Base-by-base conservation (phyloP, 2,888 invertebrate genomes). In the Calliphora vomitoria region DNA sequence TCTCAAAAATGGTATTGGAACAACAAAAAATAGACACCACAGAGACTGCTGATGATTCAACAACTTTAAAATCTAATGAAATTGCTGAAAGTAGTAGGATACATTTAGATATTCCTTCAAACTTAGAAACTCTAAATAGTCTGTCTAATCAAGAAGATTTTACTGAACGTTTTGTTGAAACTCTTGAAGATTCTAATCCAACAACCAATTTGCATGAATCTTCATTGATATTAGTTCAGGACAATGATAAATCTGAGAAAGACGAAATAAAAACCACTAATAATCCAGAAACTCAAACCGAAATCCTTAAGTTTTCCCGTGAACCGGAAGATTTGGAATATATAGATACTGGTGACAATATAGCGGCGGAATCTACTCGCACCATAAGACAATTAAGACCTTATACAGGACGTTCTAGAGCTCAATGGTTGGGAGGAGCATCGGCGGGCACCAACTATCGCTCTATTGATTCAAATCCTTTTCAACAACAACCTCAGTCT, bases 351-450 rank as follows among this genome's bases (percentile, higher is more conserved):
- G 91, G 90, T 71, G 92, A 91, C 18, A 90, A 88, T 53, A 89
- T 88, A 3, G 88, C 82, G 0, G 92, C 89, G 15, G 93, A 93
- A 82, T 92, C 92, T 0, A 89, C 74, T 18, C 89, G 93, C 60
- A 88, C 90, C 0, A 89, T 93, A 38, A 91, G 93, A 3, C 94
- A 93, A 87, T 88, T 94, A 3, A 91, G 93, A 1, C 91, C 91
- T 0, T 89, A 87, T 31, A 53, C 13, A 13, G 72, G 85, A 41
- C 55, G 88, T 25, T 72, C 89, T 5, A 83, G 91, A 38, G 91
- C 92, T 90, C 90, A 89, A 69, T 84, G 90, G 86, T 55, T 88
- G 8, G 82, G 87, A 3, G 69, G 72, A 41, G 38, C 81, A 0
- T 44, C 80, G 0, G 82, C 80, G 0, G 84, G 89, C 4, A 72